These are phyloP conservation scores for Cinclus cinclus DNA, from an alignment of 2,113 vertebrate genomes.

Conservation along the genomic window DNA sequence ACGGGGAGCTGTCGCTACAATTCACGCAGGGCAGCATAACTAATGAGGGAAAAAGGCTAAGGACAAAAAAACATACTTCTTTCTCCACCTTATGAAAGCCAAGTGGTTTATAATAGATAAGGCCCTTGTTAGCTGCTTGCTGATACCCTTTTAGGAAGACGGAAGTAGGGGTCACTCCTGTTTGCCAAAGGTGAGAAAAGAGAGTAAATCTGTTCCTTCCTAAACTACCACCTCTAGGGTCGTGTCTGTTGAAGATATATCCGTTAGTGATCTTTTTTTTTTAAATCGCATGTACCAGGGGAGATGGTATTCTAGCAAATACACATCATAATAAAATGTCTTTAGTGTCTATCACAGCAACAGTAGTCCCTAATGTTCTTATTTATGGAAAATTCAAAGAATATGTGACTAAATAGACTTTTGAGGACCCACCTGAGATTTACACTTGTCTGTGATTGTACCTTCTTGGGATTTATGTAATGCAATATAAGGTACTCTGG, in stretches of 20 bases:
- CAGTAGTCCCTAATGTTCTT: background rate
- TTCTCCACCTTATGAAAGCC: background rate
- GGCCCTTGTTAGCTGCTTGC: background rate
- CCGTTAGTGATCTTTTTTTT: background rate
- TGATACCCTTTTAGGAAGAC: background rate
- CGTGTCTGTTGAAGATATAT: background rate
- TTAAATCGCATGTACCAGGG: background rate
- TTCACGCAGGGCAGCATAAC: background rate
- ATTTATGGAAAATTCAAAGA: conserved; percentile 3
- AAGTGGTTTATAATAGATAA: background rate
- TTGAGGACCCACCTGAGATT: background rate
- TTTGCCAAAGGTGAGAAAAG: background rate
- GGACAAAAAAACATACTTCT: background rate
- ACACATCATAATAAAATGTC: background rate
- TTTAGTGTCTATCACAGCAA: background rate
- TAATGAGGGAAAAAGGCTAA: background rate
- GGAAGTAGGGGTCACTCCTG: background rate
- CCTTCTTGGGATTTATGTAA: conserved; percentile 7
- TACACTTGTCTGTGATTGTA: background rate
- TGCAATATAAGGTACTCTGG: background rate
- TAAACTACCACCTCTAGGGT: background rate
- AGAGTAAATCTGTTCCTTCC: background rate
- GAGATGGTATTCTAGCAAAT: background rate
- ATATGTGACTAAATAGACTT: background rate
- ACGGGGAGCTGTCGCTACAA: background rate